Evolutionary conservation across 2,797 vertebrate species (phyloP), one percentile per base, ranked within the genome.

Genomic region (Eospalax fontanierii): DNA sequence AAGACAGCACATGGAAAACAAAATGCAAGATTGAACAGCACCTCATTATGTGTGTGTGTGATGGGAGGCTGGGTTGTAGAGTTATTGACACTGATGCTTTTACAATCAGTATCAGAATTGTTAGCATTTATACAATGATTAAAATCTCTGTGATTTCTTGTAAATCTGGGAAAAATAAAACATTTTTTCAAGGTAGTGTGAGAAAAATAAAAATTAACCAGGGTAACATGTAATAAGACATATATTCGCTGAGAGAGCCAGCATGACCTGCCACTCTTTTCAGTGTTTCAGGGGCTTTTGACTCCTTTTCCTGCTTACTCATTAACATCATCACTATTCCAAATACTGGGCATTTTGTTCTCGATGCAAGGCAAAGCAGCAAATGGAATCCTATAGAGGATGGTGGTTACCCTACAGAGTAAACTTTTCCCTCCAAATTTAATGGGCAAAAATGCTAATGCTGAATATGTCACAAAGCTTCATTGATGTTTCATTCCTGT

Each of bases 131-230:
- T 26, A 66, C n/a, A 59, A 4, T 63, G 38, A 24, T 76, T 80
- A 70, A 89, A n/a, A 11, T 30, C 33, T 10, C 28, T 65, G 10
- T 63, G 16, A 68, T 90, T 76, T 65, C 24, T 68, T 76, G 33
- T 71, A n/a, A n/a, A 70, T 75, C 30, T 80, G 54, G 70, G 24
- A 87, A 83, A 94, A 82, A 59, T 50, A 75, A 63, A 73, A 33
- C 40, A 74, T 22, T 46, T 4, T 75, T 57, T 46, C 16, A 71
- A 61, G 28, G 6, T 50, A 59, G 7, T 43, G 6, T 76, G 54
- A 71, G 4, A 24, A 57, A 57, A 93, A 88, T 78, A 26, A 4
- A 30, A 85, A 91, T 81, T 95, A 88, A 75, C 85, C 76, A 21
- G 3, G 46, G 85, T 70, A 26, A 43, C 50, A 35, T 89, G 24